Percentiles rank a stretch among this genome's conserved stretches.
Evolutionary conservation across 2,888 invertebrate species (phyloP).

Genomic region (Ecdyonurus torrentis): DNA sequence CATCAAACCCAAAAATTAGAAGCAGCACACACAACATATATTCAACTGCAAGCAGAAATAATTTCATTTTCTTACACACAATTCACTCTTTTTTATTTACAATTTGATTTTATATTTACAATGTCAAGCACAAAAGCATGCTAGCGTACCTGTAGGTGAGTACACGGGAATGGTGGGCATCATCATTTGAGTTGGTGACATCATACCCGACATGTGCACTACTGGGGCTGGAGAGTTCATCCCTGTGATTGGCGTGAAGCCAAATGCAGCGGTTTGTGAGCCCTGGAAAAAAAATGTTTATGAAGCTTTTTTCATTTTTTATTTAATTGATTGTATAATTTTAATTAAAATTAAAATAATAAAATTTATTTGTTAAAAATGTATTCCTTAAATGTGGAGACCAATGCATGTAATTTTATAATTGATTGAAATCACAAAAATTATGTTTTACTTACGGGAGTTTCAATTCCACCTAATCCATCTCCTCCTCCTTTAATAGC

Average conservation of each 20-base stretch:
- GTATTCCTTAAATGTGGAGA: too few relatives aligned
- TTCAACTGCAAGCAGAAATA: too few relatives aligned
- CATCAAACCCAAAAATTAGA: too few relatives aligned
- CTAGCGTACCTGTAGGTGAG: constrained; percentile 22
- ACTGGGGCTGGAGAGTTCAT: constrained; percentile 22
- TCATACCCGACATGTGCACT: constrained; percentile 20
- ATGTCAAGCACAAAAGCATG: too few relatives aligned
- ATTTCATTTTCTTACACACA: too few relatives aligned
- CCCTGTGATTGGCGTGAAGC: constrained; percentile 20
- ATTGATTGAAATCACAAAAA: not conserved
- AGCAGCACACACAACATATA: too few relatives aligned
- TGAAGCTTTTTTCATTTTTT: too few relatives aligned
- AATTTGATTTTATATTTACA: too few relatives aligned
- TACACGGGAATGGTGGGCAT: constrained; percentile 24
- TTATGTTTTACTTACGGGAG: constrained; percentile 15
- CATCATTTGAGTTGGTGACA: constrained; percentile 22
- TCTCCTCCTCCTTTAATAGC: constrained; percentile 68
- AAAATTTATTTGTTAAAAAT: too few relatives aligned
- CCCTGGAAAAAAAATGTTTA: constrained; percentile 9
- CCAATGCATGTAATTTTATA: not conserved
- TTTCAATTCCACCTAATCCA: constrained; percentile 24
- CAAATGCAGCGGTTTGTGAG: constrained; percentile 16
- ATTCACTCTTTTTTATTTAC: too few relatives aligned
- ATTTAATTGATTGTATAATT: too few relatives aligned
- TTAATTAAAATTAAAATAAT: too few relatives aligned